These are phyloP conservation scores for Athripsodes cinereus DNA, from an alignment of 2,888 invertebrate genomes.

Conservation along the genomic window DNA sequence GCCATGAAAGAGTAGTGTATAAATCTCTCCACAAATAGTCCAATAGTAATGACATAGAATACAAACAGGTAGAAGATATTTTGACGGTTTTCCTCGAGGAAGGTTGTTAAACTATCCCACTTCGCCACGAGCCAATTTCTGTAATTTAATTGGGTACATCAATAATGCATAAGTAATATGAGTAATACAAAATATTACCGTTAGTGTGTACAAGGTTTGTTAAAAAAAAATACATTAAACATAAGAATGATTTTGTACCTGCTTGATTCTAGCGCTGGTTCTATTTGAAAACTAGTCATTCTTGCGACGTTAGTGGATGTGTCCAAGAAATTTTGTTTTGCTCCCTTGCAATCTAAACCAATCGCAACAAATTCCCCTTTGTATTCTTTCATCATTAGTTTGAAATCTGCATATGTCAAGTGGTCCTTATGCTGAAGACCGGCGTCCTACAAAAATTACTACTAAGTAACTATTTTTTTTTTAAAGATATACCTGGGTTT, in stretches of 20 bases:
- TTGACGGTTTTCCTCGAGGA: constrained; percentile 91
- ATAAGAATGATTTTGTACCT: too few relatives aligned
- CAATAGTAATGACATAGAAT: constrained; percentile 91
- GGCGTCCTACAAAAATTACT: constrained; percentile 55
- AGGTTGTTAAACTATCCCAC: constrained; percentile 85
- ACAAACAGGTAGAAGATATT: constrained; percentile 93
- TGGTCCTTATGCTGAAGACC: constrained; percentile 87
- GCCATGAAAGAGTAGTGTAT: constrained; percentile 96
- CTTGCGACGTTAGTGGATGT: constrained; percentile 92
- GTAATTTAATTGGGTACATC: constrained; percentile 14
- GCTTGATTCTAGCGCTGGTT: constrained; percentile 66
- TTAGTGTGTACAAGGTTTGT: too few relatives aligned
- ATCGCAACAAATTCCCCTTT: constrained; percentile 94
- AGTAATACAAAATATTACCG: not conserved
- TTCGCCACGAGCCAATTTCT: constrained; percentile 68
- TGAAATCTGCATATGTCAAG: constrained; percentile 86
- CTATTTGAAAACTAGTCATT: constrained; percentile 92
- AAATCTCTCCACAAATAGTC: constrained; percentile 90
- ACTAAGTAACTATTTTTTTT: too few relatives aligned
- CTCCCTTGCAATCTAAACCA: constrained; percentile 90
- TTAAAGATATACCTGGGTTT: too few relatives aligned
- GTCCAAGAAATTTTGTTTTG: constrained; percentile 90
- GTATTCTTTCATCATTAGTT: constrained; percentile 94
- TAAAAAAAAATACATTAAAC: too few relatives aligned
- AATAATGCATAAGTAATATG: not conserved